Base-by-base conservation (phyloP, 2,797 vertebrate species). In the Dendrocincla fuliginosa region DNA sequence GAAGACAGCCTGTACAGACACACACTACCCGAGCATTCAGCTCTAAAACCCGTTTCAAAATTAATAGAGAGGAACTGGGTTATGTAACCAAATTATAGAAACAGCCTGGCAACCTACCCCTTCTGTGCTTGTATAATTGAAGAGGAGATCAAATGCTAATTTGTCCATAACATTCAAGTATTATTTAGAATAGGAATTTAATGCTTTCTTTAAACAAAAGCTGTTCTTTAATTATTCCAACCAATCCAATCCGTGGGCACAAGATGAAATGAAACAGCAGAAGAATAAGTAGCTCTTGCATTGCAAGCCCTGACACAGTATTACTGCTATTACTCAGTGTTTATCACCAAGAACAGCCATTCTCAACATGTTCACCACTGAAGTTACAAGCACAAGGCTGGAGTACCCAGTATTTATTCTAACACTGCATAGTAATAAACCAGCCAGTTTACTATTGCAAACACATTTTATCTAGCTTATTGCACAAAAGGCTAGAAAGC, bases 161-260 rank as follows among this genome's bases (percentile, higher is more conserved):
- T 96, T 97, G 87, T 84, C 83, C 50, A 47, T 91, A 93, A 94
- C 79, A 77, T 85, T 84, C 79, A 92, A 86, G 79, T 85, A 87
- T 89, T 90, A 95, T 84, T 96, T 93, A 95, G 74, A 81, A 93
- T 59, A 91, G 63, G 70, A 95, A 95, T 95, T 94, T 93, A 96
- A 96, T 88, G 74, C 74, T 88, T 94, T 95, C 91, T 96, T 96
- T 95, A 96, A 96, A 96, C 95, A 94, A 93, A 95, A 95, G 80
- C 77, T 96, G 87, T 90, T 97, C 95, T 95, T 92, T 96, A 96
- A 95, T 94, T 96, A 95, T 90, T 93, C 52, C 83, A 94, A 61
- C 82, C 83, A 95, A 93, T 77, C 82, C 63, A 92, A 92, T 90
- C 74, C 74, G 87, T 88, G 93, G 95, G 85, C 95, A 91, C 46